Base-by-base conservation (phyloP, 2,888 invertebrate genomes). In the Trypoxylon attenuatum region DNA sequence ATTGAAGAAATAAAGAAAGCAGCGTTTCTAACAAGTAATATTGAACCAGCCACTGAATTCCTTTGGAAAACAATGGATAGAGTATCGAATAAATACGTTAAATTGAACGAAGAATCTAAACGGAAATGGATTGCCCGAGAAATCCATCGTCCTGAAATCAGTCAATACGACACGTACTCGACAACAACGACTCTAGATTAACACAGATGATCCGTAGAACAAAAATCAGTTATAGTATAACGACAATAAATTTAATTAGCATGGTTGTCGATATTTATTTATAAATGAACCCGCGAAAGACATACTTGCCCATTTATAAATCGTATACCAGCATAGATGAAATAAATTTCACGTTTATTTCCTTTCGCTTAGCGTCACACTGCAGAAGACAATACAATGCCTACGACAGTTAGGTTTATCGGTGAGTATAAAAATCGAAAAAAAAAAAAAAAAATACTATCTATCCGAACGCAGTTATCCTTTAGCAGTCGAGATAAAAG, bases 51-150 rank as follows among this genome's bases (percentile, higher is more conserved):
- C 6, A 57, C 68, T 2, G 49, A 66, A 22, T 82, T 81, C 43
- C 69, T 75, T 6, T n/a, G n/a, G n/a, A 45, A 73, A 23, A 57
- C 63, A 22, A 49, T 46, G n/a, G 27, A 58, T 5, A 46, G 67
- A 10, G 45, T 59, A 46, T 53, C 58, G 22, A 43, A 41, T 3
- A 72, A 53, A 22, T 76, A 78, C 39, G 58, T 76, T 41, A 52
- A 42, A 22, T 61, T 57, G 33, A 73, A 77, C 5, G 62, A 75
- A 47, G 65, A 69, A 13, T 67, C 78, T 6, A 72, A 74, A 50
- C 80, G 69, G 47, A 83, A 79, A 56, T 84, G 84, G 84, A 71
- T 77, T n/a, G 50, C 68, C 13, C 73, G 82, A 58, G 82, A 82
- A 67, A 22, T 75, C 16, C 71, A 66, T 49, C 77, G 81, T 25